These are phyloP conservation scores for Sapajus apella DNA, from an alignment of 2,113 vertebrate genomes.

Conservation along the genomic window DNA sequence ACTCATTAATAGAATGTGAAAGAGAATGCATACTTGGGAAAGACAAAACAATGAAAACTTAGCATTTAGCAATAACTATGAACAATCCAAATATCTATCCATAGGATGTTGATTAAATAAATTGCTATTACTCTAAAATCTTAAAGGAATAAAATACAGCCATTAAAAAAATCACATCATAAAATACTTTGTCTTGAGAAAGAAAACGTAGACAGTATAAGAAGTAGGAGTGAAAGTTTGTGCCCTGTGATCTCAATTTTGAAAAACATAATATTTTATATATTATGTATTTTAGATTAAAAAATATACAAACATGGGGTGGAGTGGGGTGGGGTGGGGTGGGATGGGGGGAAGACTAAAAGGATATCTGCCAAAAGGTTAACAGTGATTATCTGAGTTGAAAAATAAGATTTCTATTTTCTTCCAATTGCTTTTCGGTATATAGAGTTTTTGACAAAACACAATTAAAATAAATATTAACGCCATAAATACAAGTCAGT, in stretches of 20 bases:
- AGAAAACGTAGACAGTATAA: background rate
- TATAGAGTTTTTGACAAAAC: conserved; percentile 9
- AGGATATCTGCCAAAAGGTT: background rate
- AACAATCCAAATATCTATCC: background rate
- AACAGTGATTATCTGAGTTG: background rate
- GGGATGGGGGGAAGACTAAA: background rate
- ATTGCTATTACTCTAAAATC: background rate
- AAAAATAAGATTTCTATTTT: conserved; percentile 33
- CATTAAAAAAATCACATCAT: background rate
- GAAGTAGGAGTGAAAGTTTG: background rate
- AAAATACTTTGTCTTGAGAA: background rate
- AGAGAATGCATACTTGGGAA: background rate
- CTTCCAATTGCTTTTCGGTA: conserved; percentile 16
- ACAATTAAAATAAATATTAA: conserved; percentile 25
- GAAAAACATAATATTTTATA: background rate
- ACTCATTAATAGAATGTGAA: background rate
- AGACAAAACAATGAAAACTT: background rate
- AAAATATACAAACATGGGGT: background rate
- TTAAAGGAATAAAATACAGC: background rate
- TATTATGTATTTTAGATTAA: background rate
- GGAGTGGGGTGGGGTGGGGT: too few relatives aligned
- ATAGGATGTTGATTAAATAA: background rate
- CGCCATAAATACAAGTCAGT: conserved; percentile 3
- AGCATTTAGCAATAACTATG: background rate
- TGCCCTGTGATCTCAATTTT: background rate